A percentile compares a stretch with the other conserved stretches of the same genome.
Evolutionary conservation across 2,797 vertebrate species (phyloP).

Genomic region (Enteromius trimaculatus): DNA sequence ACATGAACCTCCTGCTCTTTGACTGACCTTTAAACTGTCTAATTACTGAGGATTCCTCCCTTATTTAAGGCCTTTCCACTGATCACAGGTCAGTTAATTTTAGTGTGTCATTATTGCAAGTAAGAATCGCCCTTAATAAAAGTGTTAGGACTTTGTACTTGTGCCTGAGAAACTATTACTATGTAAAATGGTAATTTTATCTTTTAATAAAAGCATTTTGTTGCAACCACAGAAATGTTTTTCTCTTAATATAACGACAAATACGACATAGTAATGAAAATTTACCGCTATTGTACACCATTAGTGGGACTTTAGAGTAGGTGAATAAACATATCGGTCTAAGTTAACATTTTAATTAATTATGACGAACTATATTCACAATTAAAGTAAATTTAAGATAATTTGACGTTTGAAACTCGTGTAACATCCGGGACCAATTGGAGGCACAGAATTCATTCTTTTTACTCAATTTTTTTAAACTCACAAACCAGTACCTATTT

Average conservation of each 20-base stretch:
- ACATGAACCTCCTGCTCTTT: constrained; percentile 15
- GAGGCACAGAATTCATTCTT: neutral
- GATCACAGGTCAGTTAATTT: neutral
- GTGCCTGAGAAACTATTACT: neutral
- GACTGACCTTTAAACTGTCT: constrained; percentile 22
- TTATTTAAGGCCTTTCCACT: constrained; percentile 33
- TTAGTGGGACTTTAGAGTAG: neutral
- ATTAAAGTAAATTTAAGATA: neutral
- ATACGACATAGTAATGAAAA: neutral
- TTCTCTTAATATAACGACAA: neutral
- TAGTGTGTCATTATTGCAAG: neutral
- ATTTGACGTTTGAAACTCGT: neutral
- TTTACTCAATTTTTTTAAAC: neutral
- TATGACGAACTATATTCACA: neutral
- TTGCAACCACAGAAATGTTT: neutral
- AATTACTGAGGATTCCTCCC: constrained; percentile 20
- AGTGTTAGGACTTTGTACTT: neutral
- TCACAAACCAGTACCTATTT: neutral
- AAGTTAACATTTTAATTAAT: neutral
- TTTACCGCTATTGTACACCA: neutral
- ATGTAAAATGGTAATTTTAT: neutral
- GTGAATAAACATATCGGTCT: neutral
- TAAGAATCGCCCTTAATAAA: neutral
- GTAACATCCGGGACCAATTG: neutral
- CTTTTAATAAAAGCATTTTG: neutral